Percentiles rank a stretch among this genome's conserved stretches.
phyloP scores from a whole-genome alignment of 2,888 invertebrate species.

The Yponomeuta cagnagella region DNA sequence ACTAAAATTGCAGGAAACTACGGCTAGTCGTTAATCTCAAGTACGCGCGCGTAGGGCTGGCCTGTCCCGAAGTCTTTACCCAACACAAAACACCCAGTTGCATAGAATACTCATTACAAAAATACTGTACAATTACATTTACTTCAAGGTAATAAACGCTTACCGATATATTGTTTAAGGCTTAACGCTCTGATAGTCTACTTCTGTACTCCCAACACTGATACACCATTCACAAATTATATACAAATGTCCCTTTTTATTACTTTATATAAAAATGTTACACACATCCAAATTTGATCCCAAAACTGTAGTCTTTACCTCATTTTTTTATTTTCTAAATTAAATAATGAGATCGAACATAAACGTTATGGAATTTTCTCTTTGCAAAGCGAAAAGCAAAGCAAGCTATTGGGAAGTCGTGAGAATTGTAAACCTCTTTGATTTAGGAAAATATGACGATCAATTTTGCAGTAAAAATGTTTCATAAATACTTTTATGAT shows the following conservation, averaged over 20 bases:
- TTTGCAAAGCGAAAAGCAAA: slow-evolving; percentile 31
- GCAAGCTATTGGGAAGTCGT: slow-evolving; percentile 4
- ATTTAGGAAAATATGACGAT: neutral
- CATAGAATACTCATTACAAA: slow-evolving; percentile 72
- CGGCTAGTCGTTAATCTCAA: slow-evolving; percentile 64
- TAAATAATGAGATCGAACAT: slow-evolving; percentile 75
- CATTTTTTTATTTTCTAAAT: slow-evolving; percentile 71
- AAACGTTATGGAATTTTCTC: slow-evolving; percentile 57
- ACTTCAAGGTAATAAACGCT: slow-evolving; percentile 68
- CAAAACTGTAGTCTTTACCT: slow-evolving; percentile 75
- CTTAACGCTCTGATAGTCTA: slow-evolving; percentile 54
- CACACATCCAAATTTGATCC: slow-evolving; percentile 75
- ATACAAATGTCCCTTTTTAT: slow-evolving; percentile 60
- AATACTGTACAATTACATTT: slow-evolving; percentile 74
- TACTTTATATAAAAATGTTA: slow-evolving; percentile 56
- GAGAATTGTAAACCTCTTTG: neutral
- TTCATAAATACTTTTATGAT: slow-evolving; percentile 54
- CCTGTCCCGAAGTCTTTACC: neutral
- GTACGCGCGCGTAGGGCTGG: neutral
- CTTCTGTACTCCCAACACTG: slow-evolving; percentile 49
- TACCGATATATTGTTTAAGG: slow-evolving; percentile 56
- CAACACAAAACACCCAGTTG: slow-evolving; percentile 29
- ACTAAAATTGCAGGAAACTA: slow-evolving; percentile 66
- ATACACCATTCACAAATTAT: slow-evolving; percentile 71
- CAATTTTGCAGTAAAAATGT: slow-evolving; percentile 22